phyloP scores from a whole-genome alignment of 2,797 vertebrate species.

The Halcyon leucocephala region DNA sequence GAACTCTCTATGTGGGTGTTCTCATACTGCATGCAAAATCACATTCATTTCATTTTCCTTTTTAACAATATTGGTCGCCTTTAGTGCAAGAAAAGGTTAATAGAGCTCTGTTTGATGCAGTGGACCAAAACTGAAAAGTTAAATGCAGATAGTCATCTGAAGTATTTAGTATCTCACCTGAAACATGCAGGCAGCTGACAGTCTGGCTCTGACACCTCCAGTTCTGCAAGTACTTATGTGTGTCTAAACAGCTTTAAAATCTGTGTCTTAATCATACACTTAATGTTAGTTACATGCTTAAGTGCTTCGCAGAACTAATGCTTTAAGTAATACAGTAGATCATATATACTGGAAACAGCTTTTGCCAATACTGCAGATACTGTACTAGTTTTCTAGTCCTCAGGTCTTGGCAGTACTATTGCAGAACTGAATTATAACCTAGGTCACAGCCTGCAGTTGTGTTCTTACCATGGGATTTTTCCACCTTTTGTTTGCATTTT shows the following conservation, averaged over 20 bases:
- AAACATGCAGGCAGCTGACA: neutral
- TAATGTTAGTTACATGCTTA: neutral
- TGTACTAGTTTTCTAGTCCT: neutral
- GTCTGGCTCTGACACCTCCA: neutral
- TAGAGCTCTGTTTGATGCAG: neutral
- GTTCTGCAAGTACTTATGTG: neutral
- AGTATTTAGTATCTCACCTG: neutral
- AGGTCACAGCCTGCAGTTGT: neutral
- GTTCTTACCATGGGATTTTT: constrained; percentile 1
- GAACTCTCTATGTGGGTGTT: neutral
- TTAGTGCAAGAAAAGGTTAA: neutral
- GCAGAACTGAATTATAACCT: neutral
- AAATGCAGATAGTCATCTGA: neutral
- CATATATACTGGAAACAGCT: neutral
- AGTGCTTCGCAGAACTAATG: neutral
- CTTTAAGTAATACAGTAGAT: neutral
- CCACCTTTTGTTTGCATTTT: constrained; percentile 24
- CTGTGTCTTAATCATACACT: neutral
- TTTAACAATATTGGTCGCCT: neutral
- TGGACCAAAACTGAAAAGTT: neutral
- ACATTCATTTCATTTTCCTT: neutral
- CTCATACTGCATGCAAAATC: neutral
- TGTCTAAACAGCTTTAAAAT: neutral
- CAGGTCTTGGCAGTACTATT: neutral
- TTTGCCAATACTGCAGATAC: neutral